Base-by-base conservation (phyloP, 2,797 vertebrate genomes). In the Cynopterus sphinx region DNA sequence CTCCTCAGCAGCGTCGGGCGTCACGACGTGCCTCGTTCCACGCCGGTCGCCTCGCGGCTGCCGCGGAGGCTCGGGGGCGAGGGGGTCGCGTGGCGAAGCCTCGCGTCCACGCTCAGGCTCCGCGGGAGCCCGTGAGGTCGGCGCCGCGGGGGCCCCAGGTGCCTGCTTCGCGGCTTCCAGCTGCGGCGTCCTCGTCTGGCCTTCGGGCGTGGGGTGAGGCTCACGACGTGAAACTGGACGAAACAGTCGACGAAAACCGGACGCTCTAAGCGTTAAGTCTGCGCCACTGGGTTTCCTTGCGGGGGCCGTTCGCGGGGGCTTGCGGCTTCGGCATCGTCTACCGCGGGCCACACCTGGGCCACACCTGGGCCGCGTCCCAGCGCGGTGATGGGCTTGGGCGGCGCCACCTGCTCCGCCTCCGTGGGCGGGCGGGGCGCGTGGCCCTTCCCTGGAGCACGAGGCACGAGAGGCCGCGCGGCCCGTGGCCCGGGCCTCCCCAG, bases 331-430 rank as follows among this genome's bases (percentile, higher is more conserved):
- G 41, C 2, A 1, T 24, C 3, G 13, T 24, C 13, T 28, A 51
- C 28, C 10, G 0, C 1, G 4, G 2, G 2, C 9, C 0, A 0
- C 9, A 0, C 4, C 10, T 0, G 1, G 28, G 22, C 63, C 6
- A 2, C n/a, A 41, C 33, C 59, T 1, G 0, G 43, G 55, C 22
- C 5, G 3, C 3, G 2, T 1, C 0, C 6, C 9, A 33, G 7
- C n/a, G 0, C 21, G 21, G 0, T 13, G 1, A 4, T 16, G 77
- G 43, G 0, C 9, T 24, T 3, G 6, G 41, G 51, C 28, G 0
- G 3, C 10, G 0, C 31, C 17, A 9, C 3, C 6, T 5, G 68
- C 84, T 41, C 21, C 8, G 17, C 26, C 26, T 46, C 3, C 6
- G 19, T 2, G 73, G 39, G 22, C 28, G 43, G 7, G 55, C 1